Evolutionary conservation across 2,888 invertebrate species (phyloP), one percentile per base, ranked within the genome.

Genomic region (Heliconius aoede): DNA sequence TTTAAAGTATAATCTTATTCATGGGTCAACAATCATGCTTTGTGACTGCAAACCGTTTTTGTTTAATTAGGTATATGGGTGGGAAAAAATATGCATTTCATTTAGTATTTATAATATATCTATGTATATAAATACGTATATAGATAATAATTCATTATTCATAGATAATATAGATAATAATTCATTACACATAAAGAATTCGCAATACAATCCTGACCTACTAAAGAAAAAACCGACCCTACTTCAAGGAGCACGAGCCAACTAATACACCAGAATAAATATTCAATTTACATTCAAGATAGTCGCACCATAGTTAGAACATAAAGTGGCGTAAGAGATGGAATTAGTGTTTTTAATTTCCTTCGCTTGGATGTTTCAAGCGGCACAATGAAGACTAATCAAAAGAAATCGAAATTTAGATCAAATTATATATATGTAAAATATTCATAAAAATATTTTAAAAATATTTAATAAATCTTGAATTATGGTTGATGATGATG

Each of bases 241-340:
- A 15, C 15, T n/a, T 21, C 61, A 36, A 64, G 64, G 60, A 60
- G 64, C 64, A 64, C 64, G 64, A 36, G 32, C 64, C 32, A 32
- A 36, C 32, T 36, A 64, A 24, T 68, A 30, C n/a, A 68, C 21
- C 28, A 68, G n/a, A 30, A 30, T 68, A 68, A 51, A 68, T 21
- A 68, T 51, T 28, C 28, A 68, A 68, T 68, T 68, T 51, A 28
- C 46, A 46, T 46, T 30, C 51, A 51, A 51, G 4, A 68, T 51
- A n/a, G 26, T 68, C 51, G 51, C 30, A 51, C 30, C 68, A 30
- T 68, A 28, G 51, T 68, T 30, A 68, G 28, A 28, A 68, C 4
- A 68, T 51, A 68, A 68, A 51, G 7, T 68, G 68, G 30, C 68
- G 68, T 68, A 68, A 68, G 28, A 68, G n/a, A 68, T 51, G 21